Evolutionary conservation across 2,113 vertebrate genomes (phyloP), one percentile per base, ranked within the genome.

Genomic region (Myanophis thanlyinensis): DNA sequence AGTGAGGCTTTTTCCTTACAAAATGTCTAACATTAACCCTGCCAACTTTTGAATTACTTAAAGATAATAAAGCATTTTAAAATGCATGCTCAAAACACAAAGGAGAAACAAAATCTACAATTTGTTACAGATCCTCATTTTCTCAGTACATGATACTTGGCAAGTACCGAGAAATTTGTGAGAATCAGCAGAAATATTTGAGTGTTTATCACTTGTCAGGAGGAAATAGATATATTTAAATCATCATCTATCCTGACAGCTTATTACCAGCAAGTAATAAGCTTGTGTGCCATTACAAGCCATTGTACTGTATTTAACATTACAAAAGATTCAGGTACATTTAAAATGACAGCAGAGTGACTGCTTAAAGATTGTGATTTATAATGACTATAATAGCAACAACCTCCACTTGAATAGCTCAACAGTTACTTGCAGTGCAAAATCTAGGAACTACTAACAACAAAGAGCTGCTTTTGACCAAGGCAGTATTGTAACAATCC

Each of bases 251-350:
- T 89, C 48, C 25, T 47, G 91, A 85, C 88, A 92, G 94, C 94
- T 94, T 96, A 92, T 91, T 96, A 96, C 92, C 92, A 96, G 90
- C 93, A 96, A 95, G 91, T 93, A 97, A 96, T 85, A 95, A 93
- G 56, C 22, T 56, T 2, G 89, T 90, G 23, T 30, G 94, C 89
- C 92, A 93, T 95, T 0, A 92, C 93, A 90, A 95, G 51, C 93
- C 96, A 96, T 96, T 95, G 94, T 88, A 95, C 0, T 92, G 80
- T 87, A 85, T 95, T 96, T 96, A 46, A n/a, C 54, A 44, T 59
- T 93, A 0, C 90, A 93, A 90, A 48, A 92, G 95, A 94, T 90
- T 90, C 95, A 53, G 51, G 2, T 67, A 48, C 3, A 6, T 92
- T 93, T 95, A 94, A 52, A 44, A 5, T 47, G 62, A 91, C 59